These are phyloP conservation scores for Eubasilissa regina DNA, from an alignment of 1,140 invertebrate genomes.

Conservation along the genomic window DNA sequence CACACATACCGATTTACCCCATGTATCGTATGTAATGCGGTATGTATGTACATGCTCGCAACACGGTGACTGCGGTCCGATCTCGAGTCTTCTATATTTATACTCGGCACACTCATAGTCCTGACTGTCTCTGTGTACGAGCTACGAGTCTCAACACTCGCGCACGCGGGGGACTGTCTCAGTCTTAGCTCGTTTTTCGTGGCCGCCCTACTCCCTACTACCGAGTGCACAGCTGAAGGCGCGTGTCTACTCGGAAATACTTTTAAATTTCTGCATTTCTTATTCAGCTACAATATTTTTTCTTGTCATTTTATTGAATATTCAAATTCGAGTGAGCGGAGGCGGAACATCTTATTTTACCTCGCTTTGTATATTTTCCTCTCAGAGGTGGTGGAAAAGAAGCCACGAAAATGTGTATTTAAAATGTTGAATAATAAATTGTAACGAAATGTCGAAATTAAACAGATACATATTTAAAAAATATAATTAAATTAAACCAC, in stretches of 20 bases:
- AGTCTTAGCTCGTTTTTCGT: neutral
- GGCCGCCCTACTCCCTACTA: neutral
- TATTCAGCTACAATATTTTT: too few species aligned
- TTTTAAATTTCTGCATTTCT: neutral
- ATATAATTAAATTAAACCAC: too few species aligned
- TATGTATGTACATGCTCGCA: neutral
- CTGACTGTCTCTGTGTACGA: neutral
- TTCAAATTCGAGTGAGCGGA: too few species aligned
- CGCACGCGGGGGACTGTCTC: neutral
- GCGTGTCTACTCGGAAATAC: constrained; percentile 6
- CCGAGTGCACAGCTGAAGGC: neutral
- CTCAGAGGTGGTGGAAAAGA: too few species aligned
- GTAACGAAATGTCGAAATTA: too few species aligned
- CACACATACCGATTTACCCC: neutral
- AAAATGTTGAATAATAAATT: too few species aligned
- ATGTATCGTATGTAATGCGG: neutral
- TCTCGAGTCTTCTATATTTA: neutral
- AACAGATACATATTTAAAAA: too few species aligned
- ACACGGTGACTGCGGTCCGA: neutral
- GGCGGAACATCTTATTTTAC: too few species aligned
- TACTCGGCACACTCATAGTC: neutral
- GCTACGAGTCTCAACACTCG: neutral
- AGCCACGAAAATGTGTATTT: too few species aligned
- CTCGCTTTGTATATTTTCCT: too few species aligned
- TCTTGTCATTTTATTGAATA: too few species aligned